Evolutionary conservation across 2,888 invertebrate species (phyloP).

Genomic region (Drosophila neonasuta): DNA sequence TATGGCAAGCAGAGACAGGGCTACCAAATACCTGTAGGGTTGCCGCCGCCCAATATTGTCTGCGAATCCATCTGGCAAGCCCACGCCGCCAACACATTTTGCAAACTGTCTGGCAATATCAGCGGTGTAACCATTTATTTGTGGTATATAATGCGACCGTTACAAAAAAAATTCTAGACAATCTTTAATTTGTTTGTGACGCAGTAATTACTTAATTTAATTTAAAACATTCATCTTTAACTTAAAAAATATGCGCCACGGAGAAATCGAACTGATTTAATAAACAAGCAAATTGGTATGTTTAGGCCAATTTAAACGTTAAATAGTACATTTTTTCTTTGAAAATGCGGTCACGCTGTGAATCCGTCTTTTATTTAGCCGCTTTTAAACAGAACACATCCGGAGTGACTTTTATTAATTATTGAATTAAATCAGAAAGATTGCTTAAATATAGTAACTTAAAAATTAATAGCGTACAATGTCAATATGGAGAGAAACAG

Average conservation of each 20-base stretch:
- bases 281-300: neutral
- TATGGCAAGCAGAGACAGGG: constrained; percentile 45
- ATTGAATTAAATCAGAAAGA: neutral
- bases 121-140: neutral
- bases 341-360: neutral
- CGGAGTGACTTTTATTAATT: neutral
- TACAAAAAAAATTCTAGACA: neutral
- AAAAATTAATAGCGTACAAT: constrained; percentile 13
- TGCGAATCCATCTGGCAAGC: constrained; percentile 22
- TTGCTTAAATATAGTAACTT: neutral
- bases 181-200: neutral
- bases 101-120: constrained; percentile 20
- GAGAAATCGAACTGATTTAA: too few relatives aligned
- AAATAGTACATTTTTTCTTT: neutral
- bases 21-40: constrained; percentile 28
- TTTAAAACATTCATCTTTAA: too few relatives aligned
- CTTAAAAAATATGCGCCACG: too few relatives aligned
- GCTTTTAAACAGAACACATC: neutral
- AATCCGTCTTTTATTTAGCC: constrained; percentile 6
- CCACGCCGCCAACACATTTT: neutral
- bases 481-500: neutral
- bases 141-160: neutral
- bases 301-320: neutral
- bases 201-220: too few relatives aligned
- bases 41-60: constrained; percentile 8